Evolutionary conservation across 2,797 vertebrate species (phyloP).

Genomic region (Hydrocynus forskahlii): DNA sequence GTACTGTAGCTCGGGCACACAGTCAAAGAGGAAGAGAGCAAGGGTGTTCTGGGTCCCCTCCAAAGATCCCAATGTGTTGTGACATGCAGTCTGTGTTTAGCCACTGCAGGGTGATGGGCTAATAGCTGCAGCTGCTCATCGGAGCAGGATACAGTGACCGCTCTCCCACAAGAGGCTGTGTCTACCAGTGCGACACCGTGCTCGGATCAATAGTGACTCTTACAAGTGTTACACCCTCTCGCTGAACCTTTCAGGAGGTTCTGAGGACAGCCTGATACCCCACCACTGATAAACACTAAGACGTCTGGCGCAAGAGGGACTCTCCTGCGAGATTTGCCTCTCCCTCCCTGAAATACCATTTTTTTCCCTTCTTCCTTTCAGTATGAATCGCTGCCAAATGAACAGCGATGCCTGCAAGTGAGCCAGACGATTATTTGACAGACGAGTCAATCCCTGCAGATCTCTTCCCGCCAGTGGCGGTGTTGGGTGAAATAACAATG

Average conservation of each 20-base stretch:
- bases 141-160: conserved; percentile 61
- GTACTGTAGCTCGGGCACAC: conserved; percentile 2
- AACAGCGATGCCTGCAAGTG: conserved; percentile 19
- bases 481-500: conserved; percentile 38
- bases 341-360: conserved; percentile 33
- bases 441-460: conserved; percentile 50
- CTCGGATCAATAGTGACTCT: conserved; percentile 51
- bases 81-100: conserved; percentile 59
- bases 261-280: conserved; percentile 31
- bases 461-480: conserved; percentile 43
- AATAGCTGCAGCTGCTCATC: conserved; percentile 70
- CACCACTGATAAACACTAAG: conserved; percentile 30
- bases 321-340: conserved; percentile 26
- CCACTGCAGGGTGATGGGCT: conserved; percentile 65
- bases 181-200: conserved; percentile 33
- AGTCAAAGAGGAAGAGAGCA: background rate
- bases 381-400: background rate
- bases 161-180: conserved; percentile 21
- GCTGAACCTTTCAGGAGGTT: conserved; percentile 26
- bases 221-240: conserved; percentile 42
- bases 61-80: conserved; percentile 64
- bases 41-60: conserved; percentile 7
- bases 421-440: conserved; percentile 33
- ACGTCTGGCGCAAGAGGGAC: background rate
- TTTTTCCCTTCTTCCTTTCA: background rate